phyloP scores from a whole-genome alignment of 1,140 invertebrate species.

The Cherax destructor region DNA sequence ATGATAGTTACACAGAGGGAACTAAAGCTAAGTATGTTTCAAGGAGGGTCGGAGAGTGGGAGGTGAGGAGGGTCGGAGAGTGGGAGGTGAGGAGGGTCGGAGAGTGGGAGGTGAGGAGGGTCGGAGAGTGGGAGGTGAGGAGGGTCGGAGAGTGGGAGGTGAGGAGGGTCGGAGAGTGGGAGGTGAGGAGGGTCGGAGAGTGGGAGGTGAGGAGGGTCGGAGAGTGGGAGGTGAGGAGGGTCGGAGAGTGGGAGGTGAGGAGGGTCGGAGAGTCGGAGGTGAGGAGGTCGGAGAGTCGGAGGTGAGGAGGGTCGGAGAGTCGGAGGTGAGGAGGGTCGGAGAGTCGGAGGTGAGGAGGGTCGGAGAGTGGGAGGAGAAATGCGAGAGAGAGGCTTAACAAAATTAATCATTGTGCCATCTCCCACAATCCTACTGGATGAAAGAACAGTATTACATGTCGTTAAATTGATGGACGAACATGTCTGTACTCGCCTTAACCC shows the following conservation, averaged over 20 bases:
- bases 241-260: neutral
- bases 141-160: neutral
- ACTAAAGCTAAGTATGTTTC: neutral
- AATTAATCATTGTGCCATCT: neutral
- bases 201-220: neutral
- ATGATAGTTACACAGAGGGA: too few relatives aligned
- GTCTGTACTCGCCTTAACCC: neutral
- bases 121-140: neutral
- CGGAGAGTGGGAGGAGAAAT: neutral
- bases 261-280: too few relatives aligned
- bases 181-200: neutral
- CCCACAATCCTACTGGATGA: neutral
- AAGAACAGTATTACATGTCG: neutral
- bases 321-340: neutral
- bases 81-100: neutral
- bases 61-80: neutral
- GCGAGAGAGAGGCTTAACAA: neutral
- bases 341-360: neutral
- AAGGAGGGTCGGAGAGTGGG: neutral
- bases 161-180: neutral
- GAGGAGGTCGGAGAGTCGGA: neutral
- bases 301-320: neutral
- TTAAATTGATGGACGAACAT: neutral
- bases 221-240: neutral
- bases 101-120: neutral